phyloP scores from a whole-genome alignment of 2,888 invertebrate species.

The Alentia gelatinosa region DNA sequence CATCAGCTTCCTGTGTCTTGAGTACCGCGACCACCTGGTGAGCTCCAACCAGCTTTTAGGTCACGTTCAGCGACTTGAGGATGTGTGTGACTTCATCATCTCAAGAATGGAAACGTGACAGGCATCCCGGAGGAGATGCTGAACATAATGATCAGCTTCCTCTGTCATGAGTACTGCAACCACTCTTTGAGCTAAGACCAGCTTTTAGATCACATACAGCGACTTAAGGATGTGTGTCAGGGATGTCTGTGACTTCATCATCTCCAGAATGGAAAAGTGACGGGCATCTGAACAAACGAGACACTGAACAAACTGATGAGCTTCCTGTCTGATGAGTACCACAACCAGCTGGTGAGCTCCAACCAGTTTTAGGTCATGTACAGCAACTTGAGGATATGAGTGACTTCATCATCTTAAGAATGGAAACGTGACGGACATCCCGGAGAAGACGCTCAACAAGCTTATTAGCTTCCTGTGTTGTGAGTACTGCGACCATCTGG shows the following conservation, averaged over 20 bases:
- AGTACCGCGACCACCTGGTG: background rate
- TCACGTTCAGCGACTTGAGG: constrained; percentile 43
- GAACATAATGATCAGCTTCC: no score
- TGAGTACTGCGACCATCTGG: no score
- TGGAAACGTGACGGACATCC: background rate
- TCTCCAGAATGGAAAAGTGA: no score
- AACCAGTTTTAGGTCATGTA: background rate
- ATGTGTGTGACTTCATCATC: constrained; percentile 49
- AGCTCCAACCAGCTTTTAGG: background rate
- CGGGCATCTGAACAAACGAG: no score
- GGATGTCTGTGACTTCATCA: no score
- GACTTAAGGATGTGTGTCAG: no score
- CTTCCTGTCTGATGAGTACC: background rate
- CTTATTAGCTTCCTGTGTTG: no score
- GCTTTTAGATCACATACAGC: no score
- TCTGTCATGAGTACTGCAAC: no score
- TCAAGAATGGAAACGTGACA: background rate
- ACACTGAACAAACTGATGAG: constrained; percentile 16
- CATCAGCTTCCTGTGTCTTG: background rate
- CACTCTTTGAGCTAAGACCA: no score
- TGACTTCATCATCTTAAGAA: constrained; percentile 25
- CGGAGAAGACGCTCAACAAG: no score
- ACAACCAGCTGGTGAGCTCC: background rate
- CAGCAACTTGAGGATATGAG: constrained; percentile 49
- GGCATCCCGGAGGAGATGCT: background rate